Evolutionary conservation across 2,113 vertebrate genomes (phyloP).

Genomic region (Tyto alba): DNA sequence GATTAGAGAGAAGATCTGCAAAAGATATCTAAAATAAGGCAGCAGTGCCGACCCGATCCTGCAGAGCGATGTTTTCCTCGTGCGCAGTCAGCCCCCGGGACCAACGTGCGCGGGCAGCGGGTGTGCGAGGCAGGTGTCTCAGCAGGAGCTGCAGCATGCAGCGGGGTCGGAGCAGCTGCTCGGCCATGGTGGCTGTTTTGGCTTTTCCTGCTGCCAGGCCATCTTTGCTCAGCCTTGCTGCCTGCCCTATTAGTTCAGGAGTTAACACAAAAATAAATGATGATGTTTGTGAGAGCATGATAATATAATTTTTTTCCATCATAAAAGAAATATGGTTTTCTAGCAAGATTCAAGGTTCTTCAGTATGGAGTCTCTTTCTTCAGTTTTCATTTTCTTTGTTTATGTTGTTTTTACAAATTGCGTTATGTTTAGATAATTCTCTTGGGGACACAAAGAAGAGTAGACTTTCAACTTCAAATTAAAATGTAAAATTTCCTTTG

Average conservation of each 20-base stretch:
- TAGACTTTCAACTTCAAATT: neutral
- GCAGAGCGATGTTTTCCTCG: fast-evolving
- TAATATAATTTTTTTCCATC: neutral
- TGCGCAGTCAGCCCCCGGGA: too few relatives aligned
- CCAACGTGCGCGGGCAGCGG: fast-evolving
- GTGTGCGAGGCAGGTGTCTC: too few relatives aligned
- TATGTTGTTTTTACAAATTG: neutral
- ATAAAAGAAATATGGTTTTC: neutral
- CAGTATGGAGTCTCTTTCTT: neutral
- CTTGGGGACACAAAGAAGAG: neutral
- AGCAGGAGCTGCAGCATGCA: fast-evolving
- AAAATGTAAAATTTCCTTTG: neutral
- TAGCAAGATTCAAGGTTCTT: neutral
- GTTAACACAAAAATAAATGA: neutral
- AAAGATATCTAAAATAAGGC: neutral
- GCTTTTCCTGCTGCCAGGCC: neutral
- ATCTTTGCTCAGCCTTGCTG: neutral
- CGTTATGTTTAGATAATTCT: neutral
- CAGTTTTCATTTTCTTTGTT: neutral
- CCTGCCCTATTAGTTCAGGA: neutral
- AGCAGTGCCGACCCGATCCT: neutral
- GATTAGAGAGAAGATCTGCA: neutral
- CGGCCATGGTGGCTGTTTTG: fast-evolving
- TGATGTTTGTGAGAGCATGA: neutral
- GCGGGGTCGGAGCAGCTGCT: fast-evolving